phyloP scores from a whole-genome alignment of 2,888 invertebrate species.

The Xylota segnis region DNA sequence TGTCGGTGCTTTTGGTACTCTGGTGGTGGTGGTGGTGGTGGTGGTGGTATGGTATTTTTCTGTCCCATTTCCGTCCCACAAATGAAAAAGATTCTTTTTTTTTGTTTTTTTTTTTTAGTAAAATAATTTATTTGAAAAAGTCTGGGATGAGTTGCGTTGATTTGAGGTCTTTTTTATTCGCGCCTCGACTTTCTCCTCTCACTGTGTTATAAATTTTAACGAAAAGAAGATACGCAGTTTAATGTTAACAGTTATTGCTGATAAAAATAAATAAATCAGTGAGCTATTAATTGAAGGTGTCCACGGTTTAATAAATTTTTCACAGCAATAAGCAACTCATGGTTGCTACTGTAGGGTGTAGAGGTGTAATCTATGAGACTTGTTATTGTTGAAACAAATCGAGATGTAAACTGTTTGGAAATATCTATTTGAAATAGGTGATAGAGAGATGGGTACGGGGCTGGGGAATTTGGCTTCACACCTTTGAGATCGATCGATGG shows the following conservation, averaged over 20 bases:
- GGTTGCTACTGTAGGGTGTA: background rate
- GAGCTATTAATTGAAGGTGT: slow-evolving; percentile 73
- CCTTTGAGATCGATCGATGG: slow-evolving; percentile 48
- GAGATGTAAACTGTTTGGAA: slow-evolving; percentile 61
- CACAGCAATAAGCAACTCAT: slow-evolving; percentile 7
- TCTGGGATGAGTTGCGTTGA: slow-evolving; percentile 35
- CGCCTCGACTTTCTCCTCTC: background rate
- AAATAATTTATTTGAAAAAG: slow-evolving; percentile 61
- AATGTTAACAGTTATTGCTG: slow-evolving; percentile 73
- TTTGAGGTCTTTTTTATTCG: slow-evolving; percentile 31
- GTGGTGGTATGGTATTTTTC: slow-evolving; percentile 43
- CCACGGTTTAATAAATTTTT: slow-evolving; percentile 69
- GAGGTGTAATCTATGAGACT: slow-evolving; percentile 10
- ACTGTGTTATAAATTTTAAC: slow-evolving; percentile 54
- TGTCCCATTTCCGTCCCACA: slow-evolving; percentile 49
- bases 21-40: too few relatives aligned
- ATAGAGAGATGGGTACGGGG: slow-evolving; percentile 45
- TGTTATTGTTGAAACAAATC: slow-evolving; percentile 46
- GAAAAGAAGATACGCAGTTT: slow-evolving; percentile 64
- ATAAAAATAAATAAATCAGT: slow-evolving; percentile 73
- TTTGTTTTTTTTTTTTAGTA: slow-evolving; percentile 21
- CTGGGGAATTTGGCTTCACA: slow-evolving; percentile 44
- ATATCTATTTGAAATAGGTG: slow-evolving; percentile 65
- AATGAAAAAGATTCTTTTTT: slow-evolving; percentile 2
- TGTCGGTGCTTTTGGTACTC: background rate